Conservation (phyloP, 2,888 invertebrate genomes). For the Globia sparganii region DNA sequence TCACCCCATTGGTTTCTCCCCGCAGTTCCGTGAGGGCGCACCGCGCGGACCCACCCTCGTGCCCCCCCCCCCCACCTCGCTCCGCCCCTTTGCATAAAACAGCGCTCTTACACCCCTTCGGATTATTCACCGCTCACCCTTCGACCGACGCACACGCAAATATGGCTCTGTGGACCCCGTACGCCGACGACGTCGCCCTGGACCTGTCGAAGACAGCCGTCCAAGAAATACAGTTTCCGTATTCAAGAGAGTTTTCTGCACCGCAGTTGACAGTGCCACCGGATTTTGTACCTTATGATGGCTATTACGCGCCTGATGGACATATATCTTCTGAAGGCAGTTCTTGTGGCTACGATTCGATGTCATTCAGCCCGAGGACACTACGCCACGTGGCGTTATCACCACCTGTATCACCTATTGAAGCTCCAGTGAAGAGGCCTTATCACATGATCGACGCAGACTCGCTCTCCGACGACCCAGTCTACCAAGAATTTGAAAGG, state of each 20-base stretch:
- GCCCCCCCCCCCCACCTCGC: slow-evolving; percentile 19
- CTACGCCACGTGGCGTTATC: slow-evolving; percentile 63
- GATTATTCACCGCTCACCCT: slow-evolving; percentile 63
- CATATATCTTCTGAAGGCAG: slow-evolving; percentile 72
- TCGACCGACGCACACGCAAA: slow-evolving; percentile 52
- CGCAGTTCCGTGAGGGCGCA: slow-evolving; percentile 56
- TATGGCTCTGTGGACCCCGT: slow-evolving; percentile 86
- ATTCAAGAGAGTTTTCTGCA: slow-evolving; percentile 14
- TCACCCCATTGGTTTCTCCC: slow-evolving; percentile 60
- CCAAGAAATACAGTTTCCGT: slow-evolving; percentile 42
- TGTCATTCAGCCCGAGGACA: slow-evolving; percentile 42
- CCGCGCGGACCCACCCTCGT: slow-evolving; percentile 50
- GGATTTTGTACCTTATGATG: slow-evolving; percentile 40
- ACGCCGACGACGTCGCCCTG: slow-evolving; percentile 77
- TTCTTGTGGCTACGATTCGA: slow-evolving; percentile 67
- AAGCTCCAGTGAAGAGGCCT: slow-evolving; percentile 47
- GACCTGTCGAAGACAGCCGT: slow-evolving; percentile 75
- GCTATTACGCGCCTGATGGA: slow-evolving; percentile 60
- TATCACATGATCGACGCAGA: slow-evolving; percentile 69
- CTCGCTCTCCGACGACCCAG: slow-evolving; percentile 84
- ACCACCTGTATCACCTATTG: slow-evolving; percentile 69
- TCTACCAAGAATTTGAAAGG: slow-evolving; percentile 92
- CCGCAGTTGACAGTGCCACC: slow-evolving; percentile 39
- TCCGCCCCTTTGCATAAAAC: slow-evolving; percentile 64
- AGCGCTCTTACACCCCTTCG: slow-evolving; percentile 62